Base-by-base conservation (phyloP, 2,888 invertebrate genomes). In the Cantharis flavilabris region DNA sequence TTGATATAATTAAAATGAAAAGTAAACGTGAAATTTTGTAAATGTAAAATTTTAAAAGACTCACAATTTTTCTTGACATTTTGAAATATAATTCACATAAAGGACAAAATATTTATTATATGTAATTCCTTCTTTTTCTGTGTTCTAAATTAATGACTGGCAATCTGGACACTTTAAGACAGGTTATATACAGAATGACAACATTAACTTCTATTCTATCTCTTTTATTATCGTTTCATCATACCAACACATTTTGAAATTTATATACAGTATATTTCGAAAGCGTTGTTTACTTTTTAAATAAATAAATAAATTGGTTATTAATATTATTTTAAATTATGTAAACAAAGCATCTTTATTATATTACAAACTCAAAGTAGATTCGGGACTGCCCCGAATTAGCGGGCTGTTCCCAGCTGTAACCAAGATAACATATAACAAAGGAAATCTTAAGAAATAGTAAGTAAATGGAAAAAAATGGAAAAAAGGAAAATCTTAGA, bases 11-110 rank as follows among this genome's bases (percentile, higher is more conserved):
- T 30, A 69, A 28, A 33, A 5, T 49, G 13, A 20, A 26, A 30
- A 33, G 23, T 4, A 23, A 69, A 67, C 11, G 28, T 67, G 33
- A n/a, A 23, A 69, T n/a, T 69, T 33, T 49, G 49, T 3, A n/a
- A 49, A n/a, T n/a, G n/a, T n/a, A 49, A 49, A 49, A 16, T 28
- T 28, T 13, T 71, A 69, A 73, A 72, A 30, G 73, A 78, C 81
- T 81, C 79, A 81, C 81, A 69, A 81, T 81, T 67, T 76, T 76
- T 70, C 69, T 72, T 71, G 81, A 80, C 81, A 81, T 80, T 74
- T 73, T 76, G 23, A 49, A 49, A 4, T 49, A n/a, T 49, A n/a
- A 49, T 49, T 49, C 33, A 49, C 49, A 49, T 49, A 49, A 49
- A 49, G n/a, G n/a, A 49, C 49, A 7, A 49, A 49, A 49, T 49